phyloP scores from a whole-genome alignment of 2,113 vertebrate genomes.

The Oryctolagus cuniculus region DNA sequence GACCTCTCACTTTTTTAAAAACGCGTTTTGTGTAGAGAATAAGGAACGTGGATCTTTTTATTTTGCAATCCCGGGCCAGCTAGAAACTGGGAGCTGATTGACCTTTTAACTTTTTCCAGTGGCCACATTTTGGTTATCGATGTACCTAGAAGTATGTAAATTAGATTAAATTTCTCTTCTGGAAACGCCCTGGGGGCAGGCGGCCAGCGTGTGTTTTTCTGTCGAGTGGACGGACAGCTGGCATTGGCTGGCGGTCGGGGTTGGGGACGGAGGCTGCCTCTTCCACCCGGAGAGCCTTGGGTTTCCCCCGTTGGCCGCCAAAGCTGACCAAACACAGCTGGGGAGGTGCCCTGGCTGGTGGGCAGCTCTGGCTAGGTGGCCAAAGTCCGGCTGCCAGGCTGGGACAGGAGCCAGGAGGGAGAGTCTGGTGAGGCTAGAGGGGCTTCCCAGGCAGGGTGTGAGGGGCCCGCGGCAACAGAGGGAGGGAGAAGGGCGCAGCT shows the following conservation, averaged over 20 bases:
- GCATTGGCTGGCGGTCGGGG: slow-evolving; percentile 57
- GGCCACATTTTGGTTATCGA: slow-evolving; percentile 85
- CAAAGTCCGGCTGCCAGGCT: background rate
- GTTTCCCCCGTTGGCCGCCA: slow-evolving; percentile 50
- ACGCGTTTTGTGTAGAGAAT: slow-evolving; percentile 87
- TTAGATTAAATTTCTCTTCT: slow-evolving; percentile 89
- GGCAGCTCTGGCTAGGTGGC: background rate
- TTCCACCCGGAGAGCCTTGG: background rate
- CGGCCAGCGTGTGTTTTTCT: slow-evolving; percentile 79
- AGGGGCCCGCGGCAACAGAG: background rate
- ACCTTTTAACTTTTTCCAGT: slow-evolving; percentile 88
- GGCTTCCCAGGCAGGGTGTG: background rate
- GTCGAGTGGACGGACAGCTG: slow-evolving; percentile 74
- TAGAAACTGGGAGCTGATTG: slow-evolving; percentile 81
- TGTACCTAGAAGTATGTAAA: slow-evolving; percentile 87
- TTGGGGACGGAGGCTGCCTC: slow-evolving; percentile 32
- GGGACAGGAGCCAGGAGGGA: slow-evolving; percentile 55
- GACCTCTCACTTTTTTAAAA: slow-evolving; percentile 87
- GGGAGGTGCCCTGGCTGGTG: background rate
- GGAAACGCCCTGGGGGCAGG: slow-evolving; percentile 82
- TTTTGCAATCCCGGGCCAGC: slow-evolving; percentile 85
- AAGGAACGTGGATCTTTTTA: slow-evolving; percentile 85
- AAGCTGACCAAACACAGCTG: background rate
- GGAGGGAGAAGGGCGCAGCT: background rate
- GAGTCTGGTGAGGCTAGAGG: background rate